Evolutionary conservation across 2,888 invertebrate species (phyloP), one percentile per base, ranked within the genome.

Genomic region (Tachystola acroxantha): DNA sequence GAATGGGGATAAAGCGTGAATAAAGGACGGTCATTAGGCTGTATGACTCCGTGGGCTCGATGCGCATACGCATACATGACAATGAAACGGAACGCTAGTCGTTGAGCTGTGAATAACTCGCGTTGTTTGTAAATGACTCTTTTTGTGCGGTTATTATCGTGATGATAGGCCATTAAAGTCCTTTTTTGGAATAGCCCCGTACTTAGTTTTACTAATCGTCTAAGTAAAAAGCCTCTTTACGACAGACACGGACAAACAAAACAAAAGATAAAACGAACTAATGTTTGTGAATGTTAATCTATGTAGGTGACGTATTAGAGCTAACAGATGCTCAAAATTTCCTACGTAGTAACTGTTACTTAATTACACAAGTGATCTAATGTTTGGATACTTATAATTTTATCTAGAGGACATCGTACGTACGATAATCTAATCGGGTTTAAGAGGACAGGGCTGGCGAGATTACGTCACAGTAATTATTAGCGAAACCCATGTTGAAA

Each of bases 21-120:
- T 75, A 71, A 75, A 78, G 65, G 68, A 65, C 55, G 39, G 65
- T 62, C 66, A 74, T 76, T 76, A 76, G 61, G 41, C 48, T 28
- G 50, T 58, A 62, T 58, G 53, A 63, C 53, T 50, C 51, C 50
- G 58, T 50, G 48, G 41, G 51, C 39, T 48, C 48, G 50, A 48
- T 56, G 57, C 60, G 60, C 57, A 50, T 50, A 48, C 47, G 42
- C 43, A 42, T 37, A 2, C 34, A 33, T 7, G 10, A 44, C 40
- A 42, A 45, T 44, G 44, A 42, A 39, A 43, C 39, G 24, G 32
- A 35, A 33, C 34, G 38, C 31, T 2, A 35, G 26, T 32, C 36
- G 33, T 22, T 24, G 32, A 27, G 34, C 30, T 37, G 37, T 34
- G 39, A 39, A 39, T 31, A 34, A 31, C 26, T 34, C 19, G 33